Conservation (phyloP, 2,888 invertebrate species). For the Thecocarcelia acutangulata region DNA sequence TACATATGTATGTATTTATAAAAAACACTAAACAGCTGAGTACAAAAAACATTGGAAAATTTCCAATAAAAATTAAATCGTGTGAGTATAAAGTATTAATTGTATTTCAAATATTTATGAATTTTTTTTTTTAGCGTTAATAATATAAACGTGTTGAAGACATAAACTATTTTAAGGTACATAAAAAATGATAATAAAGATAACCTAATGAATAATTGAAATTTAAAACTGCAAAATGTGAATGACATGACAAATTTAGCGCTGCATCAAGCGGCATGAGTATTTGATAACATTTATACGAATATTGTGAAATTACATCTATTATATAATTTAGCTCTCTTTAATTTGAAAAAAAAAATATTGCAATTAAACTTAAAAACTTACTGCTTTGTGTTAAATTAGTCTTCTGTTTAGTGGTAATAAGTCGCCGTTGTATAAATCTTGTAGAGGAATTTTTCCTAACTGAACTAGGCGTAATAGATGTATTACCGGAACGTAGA, state of each 20-base stretch:
- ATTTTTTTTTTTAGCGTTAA: too few relatives aligned
- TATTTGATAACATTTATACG: not conserved
- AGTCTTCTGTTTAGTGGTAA: slow-evolving; percentile 26
- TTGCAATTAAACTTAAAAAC: slow-evolving; percentile 18
- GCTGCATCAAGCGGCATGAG: not conserved
- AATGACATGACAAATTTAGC: slow-evolving; percentile 52
- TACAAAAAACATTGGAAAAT: too few relatives aligned
- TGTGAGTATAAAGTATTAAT: too few relatives aligned
- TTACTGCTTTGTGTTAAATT: slow-evolving; percentile 54
- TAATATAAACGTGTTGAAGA: too few relatives aligned
- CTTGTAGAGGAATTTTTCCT: slow-evolving; percentile 28
- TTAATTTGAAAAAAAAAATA: too few relatives aligned
- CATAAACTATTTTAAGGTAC: too few relatives aligned
- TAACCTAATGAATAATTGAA: too few relatives aligned
- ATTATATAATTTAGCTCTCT: slow-evolving; percentile 48
- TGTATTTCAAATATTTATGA: too few relatives aligned
- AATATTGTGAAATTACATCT: slow-evolving; percentile 55
- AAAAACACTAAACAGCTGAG: too few relatives aligned
- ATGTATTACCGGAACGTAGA: slow-evolving; percentile 68
- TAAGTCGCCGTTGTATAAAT: slow-evolving; percentile 36
- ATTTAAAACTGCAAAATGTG: slow-evolving; percentile 13
- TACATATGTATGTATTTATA: too few relatives aligned
- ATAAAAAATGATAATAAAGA: not conserved
- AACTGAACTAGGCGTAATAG: slow-evolving; percentile 15
- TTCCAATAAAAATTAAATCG: too few relatives aligned